Conservation (phyloP, 2,888 invertebrate species). For the Eristalis pertinax region DNA sequence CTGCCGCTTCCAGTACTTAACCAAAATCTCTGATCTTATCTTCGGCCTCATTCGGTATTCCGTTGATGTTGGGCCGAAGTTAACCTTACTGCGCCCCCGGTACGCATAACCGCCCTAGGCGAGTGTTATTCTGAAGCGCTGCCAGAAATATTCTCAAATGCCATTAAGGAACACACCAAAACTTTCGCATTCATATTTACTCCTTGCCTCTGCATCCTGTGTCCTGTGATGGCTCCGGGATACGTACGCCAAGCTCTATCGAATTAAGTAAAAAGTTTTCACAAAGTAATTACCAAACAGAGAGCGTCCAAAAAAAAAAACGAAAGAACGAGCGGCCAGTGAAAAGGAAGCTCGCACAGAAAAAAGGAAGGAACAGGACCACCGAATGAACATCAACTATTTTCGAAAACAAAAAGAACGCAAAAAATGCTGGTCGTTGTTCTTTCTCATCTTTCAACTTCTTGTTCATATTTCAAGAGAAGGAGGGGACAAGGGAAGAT, state of each 20-base stretch:
- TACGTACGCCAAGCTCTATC: slow-evolving; percentile 19
- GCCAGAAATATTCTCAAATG: slow-evolving; percentile 9
- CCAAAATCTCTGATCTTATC: background rate
- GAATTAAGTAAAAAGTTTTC: slow-evolving; percentile 48
- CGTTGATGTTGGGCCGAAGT: background rate
- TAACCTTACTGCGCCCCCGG: background rate
- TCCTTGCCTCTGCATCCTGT: background rate
- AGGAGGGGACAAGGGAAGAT: background rate
- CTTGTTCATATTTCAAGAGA: background rate
- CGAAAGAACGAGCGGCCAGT: background rate
- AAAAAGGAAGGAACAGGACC: background rate
- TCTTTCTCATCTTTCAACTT: slow-evolving; percentile 8
- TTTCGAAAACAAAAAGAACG: background rate
- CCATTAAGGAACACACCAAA: background rate
- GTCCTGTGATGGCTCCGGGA: background rate
- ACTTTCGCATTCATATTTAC: background rate
- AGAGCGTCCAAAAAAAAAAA: background rate
- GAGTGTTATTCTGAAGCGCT: background rate
- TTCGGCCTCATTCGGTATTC: background rate
- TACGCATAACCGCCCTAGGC: background rate
- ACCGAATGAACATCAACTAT: slow-evolving; percentile 27
- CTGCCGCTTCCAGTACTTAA: too few relatives aligned
- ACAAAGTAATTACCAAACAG: slow-evolving; percentile 40
- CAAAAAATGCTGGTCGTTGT: background rate
- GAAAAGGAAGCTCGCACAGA: background rate